phyloP scores from a whole-genome alignment of 2,113 vertebrate genomes.

The Aphelocoma coerulescens region DNA sequence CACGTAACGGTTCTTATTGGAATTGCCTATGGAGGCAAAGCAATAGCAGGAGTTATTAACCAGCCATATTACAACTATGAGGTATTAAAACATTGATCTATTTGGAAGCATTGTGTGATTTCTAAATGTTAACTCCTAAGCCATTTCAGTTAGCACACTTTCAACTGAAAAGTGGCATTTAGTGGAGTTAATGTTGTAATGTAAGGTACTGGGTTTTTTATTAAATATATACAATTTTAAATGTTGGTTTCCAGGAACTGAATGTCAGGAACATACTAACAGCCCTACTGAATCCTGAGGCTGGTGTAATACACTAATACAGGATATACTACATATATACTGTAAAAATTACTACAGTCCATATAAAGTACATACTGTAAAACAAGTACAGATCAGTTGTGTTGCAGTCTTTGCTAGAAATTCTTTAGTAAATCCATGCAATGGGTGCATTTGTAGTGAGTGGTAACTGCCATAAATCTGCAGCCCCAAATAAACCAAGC shows the following conservation, averaged over 20 bases:
- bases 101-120: background rate
- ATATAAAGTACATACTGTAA: background rate
- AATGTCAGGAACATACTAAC: background rate
- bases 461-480: background rate
- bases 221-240: background rate
- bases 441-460: background rate
- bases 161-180: background rate
- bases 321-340: background rate
- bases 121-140: background rate
- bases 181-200: background rate
- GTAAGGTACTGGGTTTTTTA: background rate
- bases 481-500: background rate
- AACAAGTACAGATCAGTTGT: background rate
- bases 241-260: background rate
- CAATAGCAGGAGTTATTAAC: conserved; percentile 96
- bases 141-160: background rate
- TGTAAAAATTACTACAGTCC: background rate
- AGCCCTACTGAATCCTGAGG: background rate
- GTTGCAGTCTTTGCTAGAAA: background rate
- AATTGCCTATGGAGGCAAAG: conserved; percentile 89
- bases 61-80: conserved; percentile 98
- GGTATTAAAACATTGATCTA: conserved; percentile 71
- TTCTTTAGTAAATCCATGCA: background rate
- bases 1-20: conserved; percentile 96
- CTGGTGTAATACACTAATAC: background rate